These are phyloP conservation scores for Hypercompe scribonia DNA, from an alignment of 2,888 invertebrate species.

Conservation along the genomic window DNA sequence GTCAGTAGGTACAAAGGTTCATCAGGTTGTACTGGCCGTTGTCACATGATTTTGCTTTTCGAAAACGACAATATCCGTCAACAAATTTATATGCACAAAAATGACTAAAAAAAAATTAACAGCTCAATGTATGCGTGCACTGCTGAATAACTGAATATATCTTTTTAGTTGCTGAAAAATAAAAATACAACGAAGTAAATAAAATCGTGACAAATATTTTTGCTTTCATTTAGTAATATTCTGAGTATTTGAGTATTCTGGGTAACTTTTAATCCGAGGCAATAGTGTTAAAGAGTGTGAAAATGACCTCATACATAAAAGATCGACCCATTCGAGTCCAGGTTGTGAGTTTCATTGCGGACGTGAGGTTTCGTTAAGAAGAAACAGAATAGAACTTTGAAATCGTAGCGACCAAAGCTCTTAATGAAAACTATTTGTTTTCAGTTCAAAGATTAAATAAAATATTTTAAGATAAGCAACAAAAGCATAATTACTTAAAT, in stretches of 20 bases:
- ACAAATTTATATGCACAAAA: too few species aligned
- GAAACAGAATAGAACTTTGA: conserved; percentile 13
- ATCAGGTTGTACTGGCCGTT: too few species aligned
- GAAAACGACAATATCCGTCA: too few species aligned
- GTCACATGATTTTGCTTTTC: too few species aligned
- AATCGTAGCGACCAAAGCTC: conserved; percentile 9
- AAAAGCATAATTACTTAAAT: not conserved
- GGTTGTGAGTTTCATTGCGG: conserved; percentile 36
- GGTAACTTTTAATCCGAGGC: conserved; percentile 37
- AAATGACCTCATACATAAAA: conserved; percentile 57
- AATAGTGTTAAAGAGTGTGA: conserved; percentile 33
- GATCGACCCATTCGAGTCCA: conserved; percentile 46
- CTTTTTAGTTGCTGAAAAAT: too few species aligned
- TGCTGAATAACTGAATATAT: too few species aligned
- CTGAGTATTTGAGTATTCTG: conserved; percentile 32
- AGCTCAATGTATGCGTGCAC: too few species aligned
- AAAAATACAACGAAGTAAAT: not conserved
- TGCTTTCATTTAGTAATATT: conserved; percentile 3
- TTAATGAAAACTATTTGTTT: not conserved
- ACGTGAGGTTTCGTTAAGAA: conserved; percentile 22
- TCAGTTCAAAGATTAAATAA: too few species aligned
- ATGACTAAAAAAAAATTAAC: too few species aligned
- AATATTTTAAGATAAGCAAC: not conserved
- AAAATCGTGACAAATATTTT: conserved; percentile 10
- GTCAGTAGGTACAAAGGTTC: too few species aligned